These are phyloP conservation scores for Papilio protenor DNA, from an alignment of 2,888 invertebrate species.

Conservation along the genomic window DNA sequence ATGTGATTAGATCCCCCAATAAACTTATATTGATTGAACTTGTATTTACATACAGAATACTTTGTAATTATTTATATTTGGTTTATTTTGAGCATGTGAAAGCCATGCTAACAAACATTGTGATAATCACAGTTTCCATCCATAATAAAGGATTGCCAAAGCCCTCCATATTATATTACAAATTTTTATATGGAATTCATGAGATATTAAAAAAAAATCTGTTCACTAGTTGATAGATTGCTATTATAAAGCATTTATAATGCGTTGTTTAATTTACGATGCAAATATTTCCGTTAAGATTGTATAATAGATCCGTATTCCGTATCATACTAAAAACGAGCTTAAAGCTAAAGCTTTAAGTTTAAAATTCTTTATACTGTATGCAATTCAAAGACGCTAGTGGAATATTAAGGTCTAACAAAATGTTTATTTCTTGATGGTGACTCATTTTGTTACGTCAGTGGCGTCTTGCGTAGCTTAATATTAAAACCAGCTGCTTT, in stretches of 20 bases:
- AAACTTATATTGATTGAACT: neutral
- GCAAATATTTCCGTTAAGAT: slow-evolving; percentile 11
- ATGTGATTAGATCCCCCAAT: neutral
- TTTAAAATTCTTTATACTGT: slow-evolving; percentile 19
- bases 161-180: neutral
- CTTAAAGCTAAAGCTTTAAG: slow-evolving; percentile 43
- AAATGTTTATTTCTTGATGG: slow-evolving; percentile 57
- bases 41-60: too few species aligned
- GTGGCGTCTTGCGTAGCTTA: slow-evolving; percentile 44
- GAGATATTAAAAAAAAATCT: neutral
- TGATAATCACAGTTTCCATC: too few species aligned
- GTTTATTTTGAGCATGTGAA: too few species aligned
- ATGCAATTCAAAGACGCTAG: slow-evolving; percentile 7
- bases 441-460: slow-evolving; percentile 56
- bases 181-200: neutral
- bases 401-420: slow-evolving; percentile 52
- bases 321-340: neutral
- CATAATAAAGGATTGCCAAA: neutral
- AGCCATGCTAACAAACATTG: too few species aligned
- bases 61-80: too few species aligned
- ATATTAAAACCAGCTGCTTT: slow-evolving; percentile 50
- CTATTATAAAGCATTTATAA: neutral
- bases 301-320: slow-evolving; percentile 3
- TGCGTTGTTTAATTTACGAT: neutral
- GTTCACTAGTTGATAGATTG: neutral